Conservation (phyloP, 2,113 vertebrate species). For the Cephalophus harveyi region DNA sequence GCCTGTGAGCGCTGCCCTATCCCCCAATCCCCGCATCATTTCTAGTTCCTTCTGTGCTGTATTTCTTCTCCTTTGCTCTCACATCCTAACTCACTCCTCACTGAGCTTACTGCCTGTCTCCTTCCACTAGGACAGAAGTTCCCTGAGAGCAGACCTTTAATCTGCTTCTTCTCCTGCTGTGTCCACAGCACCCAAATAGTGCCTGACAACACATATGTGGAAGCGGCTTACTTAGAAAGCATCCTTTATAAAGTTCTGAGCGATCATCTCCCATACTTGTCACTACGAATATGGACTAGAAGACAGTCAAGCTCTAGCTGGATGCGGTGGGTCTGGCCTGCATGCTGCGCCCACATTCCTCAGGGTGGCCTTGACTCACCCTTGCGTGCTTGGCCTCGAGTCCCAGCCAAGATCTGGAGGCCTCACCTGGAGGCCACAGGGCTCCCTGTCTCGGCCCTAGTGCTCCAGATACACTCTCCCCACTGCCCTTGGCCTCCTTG, state of each 20-base stretch:
- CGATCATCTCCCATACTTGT: background rate
- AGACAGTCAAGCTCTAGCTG: background rate
- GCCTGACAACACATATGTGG: background rate
- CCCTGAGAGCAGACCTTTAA: background rate
- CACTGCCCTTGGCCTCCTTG: background rate
- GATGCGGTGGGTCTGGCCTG: background rate
- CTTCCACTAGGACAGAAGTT: too few relatives aligned
- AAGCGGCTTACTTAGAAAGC: background rate
- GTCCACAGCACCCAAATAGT: background rate
- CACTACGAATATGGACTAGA: accelerated
- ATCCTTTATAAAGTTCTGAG: background rate
- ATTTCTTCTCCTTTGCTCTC: background rate
- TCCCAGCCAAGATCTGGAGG: background rate
- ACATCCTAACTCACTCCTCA: background rate
- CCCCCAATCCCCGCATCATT: background rate
- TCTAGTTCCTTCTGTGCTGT: background rate
- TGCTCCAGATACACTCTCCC: accelerated
- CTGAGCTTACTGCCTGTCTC: background rate
- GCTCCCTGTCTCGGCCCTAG: background rate
- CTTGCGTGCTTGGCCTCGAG: background rate
- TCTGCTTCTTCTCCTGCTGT: background rate
- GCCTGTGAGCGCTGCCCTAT: background rate
- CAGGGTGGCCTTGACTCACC: background rate
- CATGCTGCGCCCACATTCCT: accelerated
- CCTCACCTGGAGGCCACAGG: background rate